Evolutionary conservation across 2,888 invertebrate genomes (phyloP).

Genomic region (Volucella inflata): DNA sequence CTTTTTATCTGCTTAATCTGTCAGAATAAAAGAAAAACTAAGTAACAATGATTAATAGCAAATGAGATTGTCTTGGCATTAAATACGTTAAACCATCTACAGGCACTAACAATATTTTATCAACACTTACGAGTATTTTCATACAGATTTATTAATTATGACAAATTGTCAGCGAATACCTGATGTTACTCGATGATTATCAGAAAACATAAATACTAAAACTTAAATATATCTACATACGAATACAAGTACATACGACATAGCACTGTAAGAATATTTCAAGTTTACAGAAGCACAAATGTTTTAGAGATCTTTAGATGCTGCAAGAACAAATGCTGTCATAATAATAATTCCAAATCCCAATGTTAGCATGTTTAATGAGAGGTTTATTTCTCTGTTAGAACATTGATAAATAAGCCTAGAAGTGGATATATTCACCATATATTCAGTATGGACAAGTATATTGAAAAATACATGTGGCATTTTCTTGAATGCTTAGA

Average conservation of each 20-base stretch:
- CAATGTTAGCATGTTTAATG: slow-evolving; percentile 1
- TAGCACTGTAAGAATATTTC: neutral
- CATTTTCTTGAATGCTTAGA: slow-evolving; percentile 8
- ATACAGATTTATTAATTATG: slow-evolving; percentile 37
- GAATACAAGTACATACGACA: neutral
- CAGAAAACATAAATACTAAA: neutral
- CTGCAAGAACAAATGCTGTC: slow-evolving; percentile 21
- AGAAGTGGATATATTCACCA: no score
- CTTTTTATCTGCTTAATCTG: no score
- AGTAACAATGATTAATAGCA: no score
- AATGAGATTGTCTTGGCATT: slow-evolving; percentile 12
- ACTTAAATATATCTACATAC: neutral
- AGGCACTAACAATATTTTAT: neutral
- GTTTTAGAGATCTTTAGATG: slow-evolving; percentile 16
- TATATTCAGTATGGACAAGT: no score
- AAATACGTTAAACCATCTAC: neutral
- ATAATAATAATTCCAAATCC: slow-evolving; percentile 6
- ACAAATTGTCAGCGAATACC: slow-evolving; percentile 20
- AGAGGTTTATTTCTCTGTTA: neutral
- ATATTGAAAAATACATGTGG: neutral
- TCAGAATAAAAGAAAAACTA: no score
- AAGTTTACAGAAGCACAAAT: neutral
- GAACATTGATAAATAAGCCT: slow-evolving; percentile 17
- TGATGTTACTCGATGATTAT: slow-evolving; percentile 6
- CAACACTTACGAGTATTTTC: neutral